A percentile compares a stretch with the other conserved stretches of the same genome.
phyloP scores from a whole-genome alignment of 1,140 invertebrate species.

The Drosophila equinoxialis region DNA sequence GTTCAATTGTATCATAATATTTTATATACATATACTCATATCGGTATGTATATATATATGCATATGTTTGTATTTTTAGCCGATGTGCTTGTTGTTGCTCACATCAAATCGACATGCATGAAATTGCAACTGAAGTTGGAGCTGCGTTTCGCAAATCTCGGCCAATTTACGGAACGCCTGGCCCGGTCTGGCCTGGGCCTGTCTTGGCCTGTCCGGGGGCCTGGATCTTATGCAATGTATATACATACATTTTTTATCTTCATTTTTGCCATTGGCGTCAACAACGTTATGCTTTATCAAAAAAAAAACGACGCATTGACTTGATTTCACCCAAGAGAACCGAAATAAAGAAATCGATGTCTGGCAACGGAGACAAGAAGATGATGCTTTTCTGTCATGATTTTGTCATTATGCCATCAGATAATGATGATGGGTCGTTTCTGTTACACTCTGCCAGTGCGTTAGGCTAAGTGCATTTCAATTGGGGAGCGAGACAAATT shows the following conservation, averaged over 20 bases:
- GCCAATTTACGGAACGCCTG: slow-evolving; percentile 61
- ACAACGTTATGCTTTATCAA: slow-evolving; percentile 71
- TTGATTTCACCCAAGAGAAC: slow-evolving; percentile 17
- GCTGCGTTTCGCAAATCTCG: slow-evolving; percentile 77
- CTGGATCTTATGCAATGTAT: slow-evolving; percentile 58
- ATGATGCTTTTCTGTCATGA: neutral
- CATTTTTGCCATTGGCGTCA: slow-evolving; percentile 29
- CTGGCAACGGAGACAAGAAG: neutral
- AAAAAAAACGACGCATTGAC: slow-evolving; percentile 25
- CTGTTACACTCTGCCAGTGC: slow-evolving; percentile 40
- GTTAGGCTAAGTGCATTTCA: slow-evolving; percentile 51
- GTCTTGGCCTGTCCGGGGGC: slow-evolving; percentile 34
- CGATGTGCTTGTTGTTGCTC: slow-evolving; percentile 34
- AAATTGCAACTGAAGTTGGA: slow-evolving; percentile 69
- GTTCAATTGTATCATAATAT: slow-evolving; percentile 38
- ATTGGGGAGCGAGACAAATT: slow-evolving; percentile 55
- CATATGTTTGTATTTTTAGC: slow-evolving; percentile 14
- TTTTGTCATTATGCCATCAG: slow-evolving; percentile 11
- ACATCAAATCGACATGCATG: slow-evolving; percentile 69
- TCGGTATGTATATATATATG: neutral
- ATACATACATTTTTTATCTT: neutral
- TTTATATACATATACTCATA: slow-evolving; percentile 28
- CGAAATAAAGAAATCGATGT: neutral
- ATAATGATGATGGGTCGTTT: slow-evolving; percentile 18
- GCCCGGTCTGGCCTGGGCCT: slow-evolving; percentile 51